Evolutionary conservation across 2,888 invertebrate genomes (phyloP).

Genomic region (Orthosia incerta): DNA sequence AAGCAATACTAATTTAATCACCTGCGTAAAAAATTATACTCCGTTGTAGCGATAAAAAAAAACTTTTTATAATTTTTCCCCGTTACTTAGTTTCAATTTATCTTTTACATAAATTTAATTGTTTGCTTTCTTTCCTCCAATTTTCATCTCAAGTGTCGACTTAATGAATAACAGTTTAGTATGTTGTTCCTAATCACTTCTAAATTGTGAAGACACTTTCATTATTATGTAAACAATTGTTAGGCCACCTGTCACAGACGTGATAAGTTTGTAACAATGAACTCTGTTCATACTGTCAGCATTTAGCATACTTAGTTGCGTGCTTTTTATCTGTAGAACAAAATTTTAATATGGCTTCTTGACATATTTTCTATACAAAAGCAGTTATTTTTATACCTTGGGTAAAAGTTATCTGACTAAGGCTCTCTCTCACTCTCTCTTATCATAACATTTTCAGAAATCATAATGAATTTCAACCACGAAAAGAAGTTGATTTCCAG

Average conservation of each 20-base stretch:
- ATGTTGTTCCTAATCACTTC: conserved; percentile 33
- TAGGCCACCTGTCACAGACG: conserved; percentile 37
- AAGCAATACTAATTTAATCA: not conserved
- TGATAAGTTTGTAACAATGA: conserved; percentile 60
- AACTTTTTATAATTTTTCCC: too few species aligned
- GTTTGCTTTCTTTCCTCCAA: not conserved
- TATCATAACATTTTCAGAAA: too few species aligned
- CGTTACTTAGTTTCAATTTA: not conserved
- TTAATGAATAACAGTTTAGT: conserved; percentile 39
- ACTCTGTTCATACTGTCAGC: conserved; percentile 56
- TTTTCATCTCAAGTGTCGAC: conserved; percentile 15
- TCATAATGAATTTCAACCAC: too few species aligned
- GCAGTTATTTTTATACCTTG: too few species aligned
- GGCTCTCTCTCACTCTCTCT: too few species aligned
- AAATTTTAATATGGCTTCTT: too few species aligned
- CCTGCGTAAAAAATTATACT: not conserved
- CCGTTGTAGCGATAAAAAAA: not conserved
- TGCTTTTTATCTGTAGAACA: too few species aligned
- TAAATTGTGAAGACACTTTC: conserved; percentile 48
- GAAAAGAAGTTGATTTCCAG: too few species aligned
- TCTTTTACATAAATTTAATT: not conserved
- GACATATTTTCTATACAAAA: too few species aligned
- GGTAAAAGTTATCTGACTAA: too few species aligned
- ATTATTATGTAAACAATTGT: conserved; percentile 57
- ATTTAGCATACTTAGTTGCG: conserved; percentile 66